phyloP scores from a whole-genome alignment of 2,113 vertebrate species.

The Bos indicus region DNA sequence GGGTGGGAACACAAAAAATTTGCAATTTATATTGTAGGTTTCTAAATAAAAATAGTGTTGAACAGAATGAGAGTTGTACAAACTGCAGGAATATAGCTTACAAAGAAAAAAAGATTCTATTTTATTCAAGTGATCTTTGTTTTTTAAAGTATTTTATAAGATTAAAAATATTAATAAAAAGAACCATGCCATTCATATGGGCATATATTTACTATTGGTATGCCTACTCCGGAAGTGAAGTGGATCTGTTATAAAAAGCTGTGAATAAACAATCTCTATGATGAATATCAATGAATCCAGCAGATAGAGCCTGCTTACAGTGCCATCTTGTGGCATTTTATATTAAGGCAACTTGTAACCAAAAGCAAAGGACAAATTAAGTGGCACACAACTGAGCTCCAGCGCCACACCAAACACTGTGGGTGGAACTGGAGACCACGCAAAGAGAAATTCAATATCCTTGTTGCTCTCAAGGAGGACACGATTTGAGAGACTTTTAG shows the following conservation, averaged over 20 bases:
- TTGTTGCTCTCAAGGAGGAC: not conserved
- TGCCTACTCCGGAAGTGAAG: not conserved
- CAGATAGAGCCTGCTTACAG: not conserved
- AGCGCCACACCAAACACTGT: not conserved
- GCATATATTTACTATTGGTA: not conserved
- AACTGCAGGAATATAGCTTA: not conserved
- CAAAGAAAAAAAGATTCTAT: not conserved
- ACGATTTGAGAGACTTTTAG: not conserved
- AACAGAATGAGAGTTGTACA: not conserved
- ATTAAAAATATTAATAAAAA: conserved; percentile 27
- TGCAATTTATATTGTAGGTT: not conserved
- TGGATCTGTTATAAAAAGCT: conserved; percentile 1
- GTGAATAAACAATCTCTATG: not conserved
- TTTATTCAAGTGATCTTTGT: not conserved
- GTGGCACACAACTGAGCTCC: not conserved
- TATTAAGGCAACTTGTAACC: conserved; percentile 9
- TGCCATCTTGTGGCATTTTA: conserved; percentile 63
- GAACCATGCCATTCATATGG: not conserved
- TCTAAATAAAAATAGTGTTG: conserved; percentile 42
- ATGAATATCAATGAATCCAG: not conserved
- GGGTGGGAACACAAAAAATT: conserved; percentile 55
- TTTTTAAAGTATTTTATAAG: conserved; percentile 17
- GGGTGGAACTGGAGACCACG: not conserved
- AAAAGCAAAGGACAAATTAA: not conserved
- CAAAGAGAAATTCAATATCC: not conserved